Evolutionary conservation across 2,113 vertebrate species (phyloP), one percentile per base, ranked within the genome.

Genomic region (Alligator sinensis): DNA sequence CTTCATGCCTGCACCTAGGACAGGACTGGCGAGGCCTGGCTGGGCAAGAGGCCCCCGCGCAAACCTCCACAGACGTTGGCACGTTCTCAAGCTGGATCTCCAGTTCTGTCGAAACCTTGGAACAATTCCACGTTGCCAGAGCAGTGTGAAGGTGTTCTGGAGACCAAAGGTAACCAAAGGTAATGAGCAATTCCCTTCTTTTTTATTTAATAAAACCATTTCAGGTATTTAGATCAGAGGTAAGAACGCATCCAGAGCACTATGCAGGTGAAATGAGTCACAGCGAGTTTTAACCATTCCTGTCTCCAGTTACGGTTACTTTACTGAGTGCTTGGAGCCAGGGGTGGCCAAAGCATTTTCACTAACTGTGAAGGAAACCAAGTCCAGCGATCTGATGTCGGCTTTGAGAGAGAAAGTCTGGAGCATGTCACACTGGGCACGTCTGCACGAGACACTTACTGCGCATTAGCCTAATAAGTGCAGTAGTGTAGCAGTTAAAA

Each of bases 251-350:
- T 47, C n/a, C 1, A 11, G 82, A 90, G 93, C 91, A 47, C 34
- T 47, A 22, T 6, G 19, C 15, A 74, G 22, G 47, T 74, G 12
- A 74, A 74, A 47, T 47, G 19, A 74, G 21, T 34, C 78, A 28
- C 21, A 0, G 24, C 1, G 0, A 0, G 0, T 18, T 92, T 38
- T 27, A 6, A 17, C 5, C 55, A 64, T 77, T 34, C 91, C 30
- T 25, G 91, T 77, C 55, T 84, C 82, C 85, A 0, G 0, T 7
- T 84, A 4, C 22, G 34, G 12, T 74, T 66, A 87, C 57, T 34
- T 59, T 27, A 6, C 87, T 13, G 55, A 0, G 0, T 2, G 68
- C 55, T 22, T 5, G 0, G 1, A 25, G 86, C 27, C 58, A 87
- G 74, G 16, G 2, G 93, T 72, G 77, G 76, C 84, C 81, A 10